Evolutionary conservation across 2,888 invertebrate species (phyloP).

Genomic region (Cephus pygmeus): DNA sequence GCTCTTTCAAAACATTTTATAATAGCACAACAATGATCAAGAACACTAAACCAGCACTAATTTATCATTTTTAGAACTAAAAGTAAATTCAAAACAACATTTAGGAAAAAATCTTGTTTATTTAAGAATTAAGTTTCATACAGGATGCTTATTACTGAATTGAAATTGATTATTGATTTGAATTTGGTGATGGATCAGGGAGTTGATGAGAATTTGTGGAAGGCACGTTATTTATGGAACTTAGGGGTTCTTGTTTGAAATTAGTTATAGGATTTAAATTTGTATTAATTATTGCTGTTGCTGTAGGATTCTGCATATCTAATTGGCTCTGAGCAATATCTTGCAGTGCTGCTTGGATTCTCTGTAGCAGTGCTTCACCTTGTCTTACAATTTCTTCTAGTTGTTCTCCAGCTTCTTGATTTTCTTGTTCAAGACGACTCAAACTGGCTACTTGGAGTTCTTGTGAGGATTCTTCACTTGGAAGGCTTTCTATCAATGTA

Average conservation of each 20-base stretch:
- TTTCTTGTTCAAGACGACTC: constrained; percentile 86
- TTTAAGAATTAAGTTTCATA: neutral
- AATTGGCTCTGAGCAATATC: constrained; percentile 94
- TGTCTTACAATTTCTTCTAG: constrained; percentile 86
- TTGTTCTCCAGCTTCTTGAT: constrained; percentile 90
- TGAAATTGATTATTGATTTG: constrained; percentile 43
- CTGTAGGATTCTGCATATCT: constrained; percentile 82
- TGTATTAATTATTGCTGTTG: constrained; percentile 64
- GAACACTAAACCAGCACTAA: neutral
- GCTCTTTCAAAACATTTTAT: too few relatives aligned
- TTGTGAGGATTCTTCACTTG: constrained; percentile 95
- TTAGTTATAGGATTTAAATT: constrained; percentile 44
- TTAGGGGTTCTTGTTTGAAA: constrained; percentile 52
- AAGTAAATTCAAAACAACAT: neutral
- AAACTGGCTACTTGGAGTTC: constrained; percentile 89
- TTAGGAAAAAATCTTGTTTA: neutral
- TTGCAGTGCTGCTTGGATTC: constrained; percentile 90
- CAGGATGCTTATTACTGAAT: neutral
- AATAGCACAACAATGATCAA: neutral
- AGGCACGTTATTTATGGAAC: constrained; percentile 39
- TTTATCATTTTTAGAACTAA: neutral
- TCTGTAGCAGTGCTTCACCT: constrained; percentile 87
- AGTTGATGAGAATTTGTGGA: constrained; percentile 48
- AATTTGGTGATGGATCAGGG: constrained; percentile 50
- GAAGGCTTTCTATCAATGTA: constrained; percentile 93